Percentiles rank a stretch among this genome's conserved stretches.
phyloP scores from a whole-genome alignment of 2,888 invertebrate species.

The Trissolcus brochymenae region DNA sequence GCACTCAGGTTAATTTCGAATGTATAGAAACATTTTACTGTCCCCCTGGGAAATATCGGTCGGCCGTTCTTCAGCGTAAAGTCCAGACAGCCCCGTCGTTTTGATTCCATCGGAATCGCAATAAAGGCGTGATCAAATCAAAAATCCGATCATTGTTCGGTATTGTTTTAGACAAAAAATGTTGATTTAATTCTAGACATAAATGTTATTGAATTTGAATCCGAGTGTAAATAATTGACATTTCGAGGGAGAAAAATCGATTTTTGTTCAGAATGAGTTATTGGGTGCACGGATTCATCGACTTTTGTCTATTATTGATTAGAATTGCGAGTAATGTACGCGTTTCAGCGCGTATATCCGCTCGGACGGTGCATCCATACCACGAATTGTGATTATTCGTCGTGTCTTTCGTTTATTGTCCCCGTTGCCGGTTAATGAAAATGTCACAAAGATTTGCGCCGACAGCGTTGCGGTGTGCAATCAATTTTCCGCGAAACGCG shows the following conservation, averaged over 20 bases:
- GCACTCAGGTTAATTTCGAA: constrained; percentile 48
- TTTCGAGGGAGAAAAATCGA: not conserved
- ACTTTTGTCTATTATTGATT: constrained; percentile 33
- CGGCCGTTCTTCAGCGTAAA: constrained; percentile 31
- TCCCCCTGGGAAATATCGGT: constrained; percentile 48
- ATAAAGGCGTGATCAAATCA: constrained; percentile 28
- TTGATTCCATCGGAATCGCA: constrained; percentile 27
- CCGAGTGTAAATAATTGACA: not conserved
- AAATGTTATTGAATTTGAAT: not conserved
- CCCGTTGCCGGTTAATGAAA: constrained; percentile 59
- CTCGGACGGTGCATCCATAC: constrained; percentile 32
- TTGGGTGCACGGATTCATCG: constrained; percentile 22
- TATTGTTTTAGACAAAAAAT: not conserved
- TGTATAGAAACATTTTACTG: constrained; percentile 43
- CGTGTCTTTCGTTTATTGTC: constrained; percentile 52
- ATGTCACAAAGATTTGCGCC: constrained; percentile 59
- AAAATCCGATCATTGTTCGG: not conserved
- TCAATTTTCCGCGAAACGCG: constrained; percentile 59
- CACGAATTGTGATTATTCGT: constrained; percentile 51
- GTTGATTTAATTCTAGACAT: not conserved
- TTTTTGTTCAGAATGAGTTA: constrained; percentile 5
- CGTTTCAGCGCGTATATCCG: constrained; percentile 23
- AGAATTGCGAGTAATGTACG: constrained; percentile 25
- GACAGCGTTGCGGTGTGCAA: constrained; percentile 54
- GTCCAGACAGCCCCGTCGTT: constrained; percentile 21